phyloP scores from a whole-genome alignment of 1,140 invertebrate genomes.

The Lerema accius region DNA sequence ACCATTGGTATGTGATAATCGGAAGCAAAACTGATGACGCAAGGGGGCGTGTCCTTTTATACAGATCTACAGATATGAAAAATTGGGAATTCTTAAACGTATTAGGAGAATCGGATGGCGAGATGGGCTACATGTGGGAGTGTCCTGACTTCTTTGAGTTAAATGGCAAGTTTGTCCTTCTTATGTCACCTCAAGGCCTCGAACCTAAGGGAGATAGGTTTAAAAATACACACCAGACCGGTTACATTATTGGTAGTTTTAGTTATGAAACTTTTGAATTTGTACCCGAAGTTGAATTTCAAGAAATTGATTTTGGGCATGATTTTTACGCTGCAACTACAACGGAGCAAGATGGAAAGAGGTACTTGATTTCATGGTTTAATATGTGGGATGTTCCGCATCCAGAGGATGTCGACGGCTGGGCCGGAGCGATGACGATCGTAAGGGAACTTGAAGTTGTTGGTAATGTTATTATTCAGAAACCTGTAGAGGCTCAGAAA shows the following conservation, averaged over 20 bases:
- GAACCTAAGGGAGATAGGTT: slow-evolving; percentile 68
- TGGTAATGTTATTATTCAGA: slow-evolving; percentile 58
- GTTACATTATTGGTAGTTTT: slow-evolving; percentile 72
- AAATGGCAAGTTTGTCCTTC: slow-evolving; percentile 66
- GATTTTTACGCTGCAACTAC: slow-evolving; percentile 79
- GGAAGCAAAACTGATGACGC: slow-evolving; percentile 67
- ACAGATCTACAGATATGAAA: slow-evolving; percentile 65
- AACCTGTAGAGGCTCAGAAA: slow-evolving; percentile 56
- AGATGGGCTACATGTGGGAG: slow-evolving; percentile 76
- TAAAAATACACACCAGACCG: slow-evolving; percentile 72
- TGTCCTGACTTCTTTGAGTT: slow-evolving; percentile 77
- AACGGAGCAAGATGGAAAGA: slow-evolving; percentile 61
- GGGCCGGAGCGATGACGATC: slow-evolving; percentile 72
- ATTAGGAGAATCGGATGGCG: slow-evolving; percentile 62
- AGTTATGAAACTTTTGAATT: slow-evolving; percentile 70
- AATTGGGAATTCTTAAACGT: slow-evolving; percentile 72
- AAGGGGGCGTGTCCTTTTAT: slow-evolving; percentile 66
- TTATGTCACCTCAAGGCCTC: slow-evolving; percentile 76
- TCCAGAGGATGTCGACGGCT: slow-evolving; percentile 69
- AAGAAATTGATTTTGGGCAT: slow-evolving; percentile 75
- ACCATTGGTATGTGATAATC: slow-evolving; percentile 70
- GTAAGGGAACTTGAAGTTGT: slow-evolving; percentile 63
- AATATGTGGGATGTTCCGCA: slow-evolving; percentile 73
- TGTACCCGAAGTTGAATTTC: slow-evolving; percentile 59
- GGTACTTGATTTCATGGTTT: slow-evolving; percentile 71